phyloP scores from a whole-genome alignment of 1,140 invertebrate species.

The Oedothorax gibbosus region DNA sequence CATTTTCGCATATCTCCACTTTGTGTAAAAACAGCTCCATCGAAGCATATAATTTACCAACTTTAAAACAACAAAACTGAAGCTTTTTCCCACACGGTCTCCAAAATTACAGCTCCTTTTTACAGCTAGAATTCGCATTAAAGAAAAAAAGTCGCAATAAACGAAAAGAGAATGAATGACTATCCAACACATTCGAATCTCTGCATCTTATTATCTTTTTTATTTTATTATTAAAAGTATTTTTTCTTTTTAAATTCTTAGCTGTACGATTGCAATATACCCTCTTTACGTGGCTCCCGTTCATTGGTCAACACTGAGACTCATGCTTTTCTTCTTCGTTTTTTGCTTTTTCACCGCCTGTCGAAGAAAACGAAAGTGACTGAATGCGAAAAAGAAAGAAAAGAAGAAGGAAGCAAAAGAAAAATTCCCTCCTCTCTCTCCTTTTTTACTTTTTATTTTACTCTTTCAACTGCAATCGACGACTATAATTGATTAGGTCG shows the following conservation, averaged over 20 bases:
- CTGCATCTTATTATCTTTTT: slow-evolving; percentile 34
- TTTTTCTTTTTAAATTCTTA: slow-evolving; percentile 15
- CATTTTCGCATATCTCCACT: background rate
- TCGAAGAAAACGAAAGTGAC: slow-evolving; percentile 59
- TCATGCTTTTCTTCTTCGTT: slow-evolving; percentile 38
- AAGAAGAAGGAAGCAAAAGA: slow-evolving; percentile 2
- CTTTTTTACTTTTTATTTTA: slow-evolving; percentile 41
- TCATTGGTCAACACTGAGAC: slow-evolving; percentile 58
- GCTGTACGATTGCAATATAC: background rate
- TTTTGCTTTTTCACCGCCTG: slow-evolving; percentile 10
- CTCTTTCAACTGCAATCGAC: slow-evolving; percentile 59
- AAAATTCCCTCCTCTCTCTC: slow-evolving; percentile 29
- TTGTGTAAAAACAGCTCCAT: slow-evolving; percentile 6
- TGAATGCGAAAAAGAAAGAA: slow-evolving; percentile 27
- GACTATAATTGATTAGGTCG: slow-evolving; percentile 60
- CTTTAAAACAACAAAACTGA: slow-evolving; percentile 19
- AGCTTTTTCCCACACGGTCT: background rate
- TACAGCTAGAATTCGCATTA: background rate
- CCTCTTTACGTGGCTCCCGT: slow-evolving; percentile 33
- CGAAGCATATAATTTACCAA: slow-evolving; percentile 35
- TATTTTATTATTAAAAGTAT: slow-evolving; percentile 52
- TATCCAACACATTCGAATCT: slow-evolving; percentile 22
- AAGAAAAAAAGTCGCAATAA: background rate
- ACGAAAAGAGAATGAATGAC: slow-evolving; percentile 32
- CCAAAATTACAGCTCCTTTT: slow-evolving; percentile 24